Conservation (phyloP, 2,113 vertebrate genomes). For the Pelobates fuscus region DNA sequence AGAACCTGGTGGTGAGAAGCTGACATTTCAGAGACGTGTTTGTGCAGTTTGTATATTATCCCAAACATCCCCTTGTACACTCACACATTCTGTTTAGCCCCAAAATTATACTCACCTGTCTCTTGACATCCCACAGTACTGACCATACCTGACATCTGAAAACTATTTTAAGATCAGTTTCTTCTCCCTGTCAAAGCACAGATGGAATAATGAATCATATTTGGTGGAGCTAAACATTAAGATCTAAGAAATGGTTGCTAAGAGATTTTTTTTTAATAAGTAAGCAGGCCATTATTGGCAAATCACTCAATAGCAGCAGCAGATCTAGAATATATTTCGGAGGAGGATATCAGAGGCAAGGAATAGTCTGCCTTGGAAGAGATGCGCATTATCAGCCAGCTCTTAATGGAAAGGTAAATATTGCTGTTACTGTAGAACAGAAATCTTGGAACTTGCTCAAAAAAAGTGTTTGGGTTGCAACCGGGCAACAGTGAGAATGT, state of each 20-base stretch:
- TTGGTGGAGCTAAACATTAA: constrained; percentile 63
- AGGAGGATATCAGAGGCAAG: constrained; percentile 53
- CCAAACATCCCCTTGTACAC: too few relatives aligned
- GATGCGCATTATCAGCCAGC: constrained; percentile 25
- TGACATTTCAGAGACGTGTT: too few relatives aligned
- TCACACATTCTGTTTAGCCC: too few relatives aligned
- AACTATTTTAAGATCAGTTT: constrained; percentile 65
- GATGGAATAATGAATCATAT: constrained; percentile 70
- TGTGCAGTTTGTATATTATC: too few relatives aligned
- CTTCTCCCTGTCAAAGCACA: constrained; percentile 68
- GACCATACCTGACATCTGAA: constrained; percentile 35
- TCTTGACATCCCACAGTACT: neutral
- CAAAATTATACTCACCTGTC: neutral
- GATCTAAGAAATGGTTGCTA: constrained; percentile 66
- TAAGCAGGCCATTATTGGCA: constrained; percentile 59
- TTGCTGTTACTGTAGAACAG: neutral
- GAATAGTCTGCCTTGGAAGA: constrained; percentile 26
- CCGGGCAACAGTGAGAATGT: neutral
- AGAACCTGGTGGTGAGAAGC: too few relatives aligned
- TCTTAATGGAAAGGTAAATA: constrained; percentile 51
- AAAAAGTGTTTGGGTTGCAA: neutral
- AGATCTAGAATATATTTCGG: constrained; percentile 52
- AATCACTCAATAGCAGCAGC: constrained; percentile 53
- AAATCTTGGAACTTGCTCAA: neutral
- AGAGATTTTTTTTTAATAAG: constrained; percentile 62